Conservation (phyloP, 2,888 invertebrate species). For the Campoletis raptor region DNA sequence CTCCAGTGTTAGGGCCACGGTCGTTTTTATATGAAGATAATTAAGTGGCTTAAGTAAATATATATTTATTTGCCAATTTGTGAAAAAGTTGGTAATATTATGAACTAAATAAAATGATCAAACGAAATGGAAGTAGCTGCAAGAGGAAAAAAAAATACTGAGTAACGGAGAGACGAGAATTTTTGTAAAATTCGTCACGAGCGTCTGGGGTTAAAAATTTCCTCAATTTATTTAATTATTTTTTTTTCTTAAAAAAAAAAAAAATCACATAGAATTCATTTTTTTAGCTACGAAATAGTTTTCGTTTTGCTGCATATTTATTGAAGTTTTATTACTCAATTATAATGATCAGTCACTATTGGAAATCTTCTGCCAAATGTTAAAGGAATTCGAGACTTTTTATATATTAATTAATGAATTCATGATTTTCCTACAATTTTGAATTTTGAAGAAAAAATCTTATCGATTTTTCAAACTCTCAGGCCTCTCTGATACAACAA, state of each 20-base stretch:
- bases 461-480: neutral
- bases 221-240: no score
- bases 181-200: neutral
- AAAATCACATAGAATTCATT: neutral
- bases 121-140: conserved; percentile 4
- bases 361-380: neutral
- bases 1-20: neutral
- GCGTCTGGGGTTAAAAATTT: neutral
- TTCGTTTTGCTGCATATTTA: neutral
- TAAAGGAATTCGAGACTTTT: neutral
- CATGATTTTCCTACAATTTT: neutral
- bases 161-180: neutral
- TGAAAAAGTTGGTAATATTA: neutral
- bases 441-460: conserved; percentile 4
- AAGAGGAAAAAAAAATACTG: neutral
- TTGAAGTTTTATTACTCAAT: neutral
- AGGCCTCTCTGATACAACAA: neutral
- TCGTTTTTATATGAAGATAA: conserved; percentile 47
- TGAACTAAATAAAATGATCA: conserved; percentile 13
- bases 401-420: neutral
- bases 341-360: neutral
- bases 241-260: no score
- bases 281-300: neutral
- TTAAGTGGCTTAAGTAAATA: conserved; percentile 35
- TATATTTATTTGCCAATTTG: conserved; percentile 24